Evolutionary conservation across 1,140 invertebrate genomes (phyloP).

Genomic region (Campoletis sonorensis): DNA sequence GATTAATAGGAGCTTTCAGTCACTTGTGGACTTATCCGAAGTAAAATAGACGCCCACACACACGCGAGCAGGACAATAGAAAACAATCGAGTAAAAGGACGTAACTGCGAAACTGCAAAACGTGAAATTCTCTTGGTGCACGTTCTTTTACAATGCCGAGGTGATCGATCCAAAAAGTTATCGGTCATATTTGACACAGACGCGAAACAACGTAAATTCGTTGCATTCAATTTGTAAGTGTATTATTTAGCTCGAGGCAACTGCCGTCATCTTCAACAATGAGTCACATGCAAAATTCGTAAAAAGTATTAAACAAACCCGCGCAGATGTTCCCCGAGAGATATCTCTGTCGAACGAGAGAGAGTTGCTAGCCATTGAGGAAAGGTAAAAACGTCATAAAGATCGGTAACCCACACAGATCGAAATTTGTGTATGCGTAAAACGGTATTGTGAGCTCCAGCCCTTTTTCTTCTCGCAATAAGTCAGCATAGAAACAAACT

Average conservation of each 20-base stretch:
- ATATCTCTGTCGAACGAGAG: not conserved
- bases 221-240: constrained; percentile 49
- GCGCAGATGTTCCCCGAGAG: not conserved
- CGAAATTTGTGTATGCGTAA: too few species aligned
- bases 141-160: not conserved
- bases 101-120: not conserved
- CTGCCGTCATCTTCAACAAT: constrained; percentile 23
- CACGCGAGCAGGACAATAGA: not conserved
- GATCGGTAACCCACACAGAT: too few species aligned
- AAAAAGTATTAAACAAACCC: constrained; percentile 16
- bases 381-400: not conserved
- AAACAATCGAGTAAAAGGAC: not conserved
- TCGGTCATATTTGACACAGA: not conserved
- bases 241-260: constrained; percentile 43
- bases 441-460: not conserved
- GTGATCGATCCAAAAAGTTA: not conserved
- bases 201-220: constrained; percentile 29
- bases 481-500: too few species aligned
- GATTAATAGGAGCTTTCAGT: constrained; percentile 40
- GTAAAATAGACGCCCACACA: not conserved
- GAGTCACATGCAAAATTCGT: constrained; percentile 8
- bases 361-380: not conserved
- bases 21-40: not conserved
- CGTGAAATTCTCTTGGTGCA: not conserved
- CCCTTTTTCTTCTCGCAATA: not conserved